Percentiles rank a stretch among this genome's conserved stretches.
These are phyloP conservation scores for Pyxicephalus adspersus DNA, from an alignment of 2,113 vertebrate genomes.

Conservation along the genomic window DNA sequence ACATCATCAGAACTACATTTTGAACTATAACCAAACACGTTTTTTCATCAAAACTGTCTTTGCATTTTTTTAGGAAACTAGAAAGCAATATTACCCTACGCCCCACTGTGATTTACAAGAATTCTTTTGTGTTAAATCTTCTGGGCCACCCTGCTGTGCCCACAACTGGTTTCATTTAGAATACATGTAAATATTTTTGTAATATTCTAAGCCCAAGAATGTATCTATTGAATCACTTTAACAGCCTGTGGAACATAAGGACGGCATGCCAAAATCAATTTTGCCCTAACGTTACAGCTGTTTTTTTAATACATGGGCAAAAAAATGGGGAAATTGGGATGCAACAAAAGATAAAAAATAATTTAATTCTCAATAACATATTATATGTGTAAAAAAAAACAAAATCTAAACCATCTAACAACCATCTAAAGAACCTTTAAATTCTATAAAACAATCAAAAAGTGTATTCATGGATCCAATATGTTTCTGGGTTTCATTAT, in stretches of 20 bases:
- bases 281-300: background rate
- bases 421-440: background rate
- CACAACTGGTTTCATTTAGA: slow-evolving; percentile 71
- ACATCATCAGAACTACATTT: slow-evolving; percentile 46
- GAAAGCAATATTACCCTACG: slow-evolving; percentile 61
- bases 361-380: too few species aligned
- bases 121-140: slow-evolving; percentile 69
- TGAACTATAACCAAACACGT: slow-evolving; percentile 17
- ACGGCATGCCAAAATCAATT: slow-evolving; percentile 33
- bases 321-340: background rate
- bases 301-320: background rate
- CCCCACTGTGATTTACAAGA: slow-evolving; percentile 65
- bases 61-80: slow-evolving; percentile 59
- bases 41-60: slow-evolving; percentile 34
- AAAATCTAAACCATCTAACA: background rate
- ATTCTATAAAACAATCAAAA: background rate
- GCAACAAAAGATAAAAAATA: too few species aligned
- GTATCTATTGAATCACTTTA: slow-evolving; percentile 43
- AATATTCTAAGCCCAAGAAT: slow-evolving; percentile 56
- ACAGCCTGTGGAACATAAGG: slow-evolving; percentile 3
- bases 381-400: background rate
- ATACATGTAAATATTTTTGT: slow-evolving; percentile 62
- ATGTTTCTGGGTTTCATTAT: too few species aligned
- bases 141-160: slow-evolving; percentile 64
- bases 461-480: too few species aligned